Conservation (phyloP, 2,113 vertebrate genomes). For the Sebastes fasciatus region DNA sequence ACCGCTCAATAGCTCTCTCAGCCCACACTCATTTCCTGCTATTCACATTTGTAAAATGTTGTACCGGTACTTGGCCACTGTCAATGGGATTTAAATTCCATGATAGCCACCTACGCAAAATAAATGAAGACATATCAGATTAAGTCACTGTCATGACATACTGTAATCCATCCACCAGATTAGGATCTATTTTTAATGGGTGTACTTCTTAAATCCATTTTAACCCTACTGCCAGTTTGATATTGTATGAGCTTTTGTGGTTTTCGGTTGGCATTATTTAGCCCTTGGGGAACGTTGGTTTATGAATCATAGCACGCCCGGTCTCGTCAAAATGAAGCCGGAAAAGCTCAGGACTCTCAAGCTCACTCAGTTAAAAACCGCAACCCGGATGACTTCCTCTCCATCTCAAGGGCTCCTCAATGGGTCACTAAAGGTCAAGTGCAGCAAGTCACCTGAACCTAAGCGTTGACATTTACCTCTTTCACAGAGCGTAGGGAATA, state of each 20-base stretch:
- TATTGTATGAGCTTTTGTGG: slow-evolving; percentile 19
- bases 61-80: slow-evolving; percentile 54
- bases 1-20: slow-evolving; percentile 47
- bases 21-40: slow-evolving; percentile 65
- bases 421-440: slow-evolving; percentile 68
- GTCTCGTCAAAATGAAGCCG: slow-evolving; percentile 30
- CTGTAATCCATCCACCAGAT: slow-evolving; percentile 27
- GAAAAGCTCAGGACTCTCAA: slow-evolving; percentile 28
- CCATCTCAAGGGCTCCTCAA: slow-evolving; percentile 47
- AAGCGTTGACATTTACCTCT: slow-evolving; percentile 60
- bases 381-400: slow-evolving; percentile 10
- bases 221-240: slow-evolving; percentile 2
- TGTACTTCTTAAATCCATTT: slow-evolving; percentile 21
- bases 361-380: slow-evolving; percentile 30
- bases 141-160: slow-evolving; percentile 29
- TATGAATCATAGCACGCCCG: slow-evolving; percentile 37
- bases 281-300: neutral
- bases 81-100: slow-evolving; percentile 56
- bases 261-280: slow-evolving; percentile 29
- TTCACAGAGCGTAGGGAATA: slow-evolving; percentile 13
- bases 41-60: slow-evolving; percentile 61
- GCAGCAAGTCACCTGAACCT: slow-evolving; percentile 64
- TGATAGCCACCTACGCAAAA: slow-evolving; percentile 49
- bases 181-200: slow-evolving; percentile 27
- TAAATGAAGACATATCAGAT: slow-evolving; percentile 56